Percentiles rank a stretch among this genome's conserved stretches.
phyloP scores from a whole-genome alignment of 2,113 vertebrate genomes.

The Morone saxatilis region DNA sequence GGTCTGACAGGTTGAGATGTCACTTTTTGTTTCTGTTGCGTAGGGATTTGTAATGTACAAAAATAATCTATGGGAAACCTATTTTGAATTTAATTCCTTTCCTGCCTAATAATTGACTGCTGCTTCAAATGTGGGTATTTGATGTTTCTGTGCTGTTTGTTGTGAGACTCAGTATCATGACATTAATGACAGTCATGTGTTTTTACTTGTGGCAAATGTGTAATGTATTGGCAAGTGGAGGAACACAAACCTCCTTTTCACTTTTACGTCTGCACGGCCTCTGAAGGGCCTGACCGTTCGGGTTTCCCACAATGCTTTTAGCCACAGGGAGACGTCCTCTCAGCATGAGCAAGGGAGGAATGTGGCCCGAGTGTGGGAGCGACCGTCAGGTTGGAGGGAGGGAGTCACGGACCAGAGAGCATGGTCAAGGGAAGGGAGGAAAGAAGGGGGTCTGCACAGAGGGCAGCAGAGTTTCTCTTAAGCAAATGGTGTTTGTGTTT shows the following conservation, averaged over 20 bases:
- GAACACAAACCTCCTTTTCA: constrained; percentile 32
- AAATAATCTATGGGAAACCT: constrained; percentile 20
- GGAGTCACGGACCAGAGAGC: constrained; percentile 78
- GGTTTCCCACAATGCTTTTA: constrained; percentile 82
- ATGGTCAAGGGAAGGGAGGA: constrained; percentile 66
- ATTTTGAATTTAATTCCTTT: constrained; percentile 8
- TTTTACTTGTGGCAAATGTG: constrained; percentile 9
- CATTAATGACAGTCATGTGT: constrained; percentile 1
- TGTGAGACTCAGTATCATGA: constrained; percentile 3
- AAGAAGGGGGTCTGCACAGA: constrained; percentile 59
- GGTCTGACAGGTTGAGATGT: constrained; percentile 39
- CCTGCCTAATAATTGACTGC: constrained; percentile 6
- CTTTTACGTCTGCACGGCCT: constrained; percentile 49
- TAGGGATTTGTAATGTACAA: constrained; percentile 35
- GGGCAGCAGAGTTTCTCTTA: constrained; percentile 59
- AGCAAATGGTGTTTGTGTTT: constrained; percentile 54
- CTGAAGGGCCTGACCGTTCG: constrained; percentile 61
- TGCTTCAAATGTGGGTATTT: constrained; percentile 16
- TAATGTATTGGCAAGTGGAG: constrained; percentile 6
- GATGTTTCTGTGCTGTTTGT: constrained; percentile 20
- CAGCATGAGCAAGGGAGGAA: constrained; percentile 81
- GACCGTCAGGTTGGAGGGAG: constrained; percentile 68
- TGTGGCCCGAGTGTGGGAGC: constrained; percentile 80
- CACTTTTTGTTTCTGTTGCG: constrained; percentile 14
- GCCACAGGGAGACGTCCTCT: constrained; percentile 81